Conservation (phyloP, 2,113 vertebrate genomes). For the Thamnophis sirtalis region DNA sequence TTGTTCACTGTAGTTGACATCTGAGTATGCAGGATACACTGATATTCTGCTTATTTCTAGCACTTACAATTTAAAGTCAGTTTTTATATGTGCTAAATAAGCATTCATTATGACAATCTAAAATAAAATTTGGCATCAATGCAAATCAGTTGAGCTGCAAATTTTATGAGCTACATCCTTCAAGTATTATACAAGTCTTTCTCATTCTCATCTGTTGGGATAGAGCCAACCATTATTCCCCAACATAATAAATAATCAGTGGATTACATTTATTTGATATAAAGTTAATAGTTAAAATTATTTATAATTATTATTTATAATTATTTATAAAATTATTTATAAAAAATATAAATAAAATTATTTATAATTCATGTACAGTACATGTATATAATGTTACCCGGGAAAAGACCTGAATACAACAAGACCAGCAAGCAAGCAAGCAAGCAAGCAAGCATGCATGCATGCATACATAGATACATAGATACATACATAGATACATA, state of each 20-base stretch:
- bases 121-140: not conserved
- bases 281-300: not conserved
- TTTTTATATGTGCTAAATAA: not conserved
- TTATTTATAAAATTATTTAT: not conserved
- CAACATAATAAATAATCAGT: not conserved
- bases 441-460: no score
- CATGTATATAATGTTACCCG: no score
- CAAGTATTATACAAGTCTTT: not conserved
- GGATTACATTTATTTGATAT: not conserved
- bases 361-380: no score
- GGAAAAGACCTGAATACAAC: no score
- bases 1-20: not conserved
- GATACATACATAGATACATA: no score
- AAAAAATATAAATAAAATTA: no score
- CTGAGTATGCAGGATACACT: not conserved
- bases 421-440: no score
- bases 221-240: conserved; percentile 17
- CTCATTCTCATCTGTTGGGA: not conserved
- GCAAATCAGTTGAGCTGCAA: not conserved
- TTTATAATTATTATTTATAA: no score
- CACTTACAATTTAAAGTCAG: not conserved
- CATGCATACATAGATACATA: no score
- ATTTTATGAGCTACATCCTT: conserved; percentile 1
- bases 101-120: not conserved
- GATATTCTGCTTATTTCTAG: not conserved